A percentile compares a stretch with the other conserved stretches of the same genome.
Conservation (phyloP, 2,797 vertebrate species). For the Morelia viridis region DNA sequence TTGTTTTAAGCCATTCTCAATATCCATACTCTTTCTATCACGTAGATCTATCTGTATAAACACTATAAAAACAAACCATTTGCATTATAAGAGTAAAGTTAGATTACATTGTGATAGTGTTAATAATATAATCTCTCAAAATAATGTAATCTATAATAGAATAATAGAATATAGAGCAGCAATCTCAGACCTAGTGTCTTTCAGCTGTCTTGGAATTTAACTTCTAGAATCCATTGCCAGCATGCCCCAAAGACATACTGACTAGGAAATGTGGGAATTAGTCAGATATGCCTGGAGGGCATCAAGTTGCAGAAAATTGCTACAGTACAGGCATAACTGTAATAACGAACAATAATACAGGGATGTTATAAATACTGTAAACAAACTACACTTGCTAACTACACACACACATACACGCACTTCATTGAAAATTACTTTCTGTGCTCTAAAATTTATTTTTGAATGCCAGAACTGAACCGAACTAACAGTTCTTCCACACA, state of each 20-base stretch:
- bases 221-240: not conserved
- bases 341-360: not conserved
- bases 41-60: not conserved
- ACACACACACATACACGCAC: not conserved
- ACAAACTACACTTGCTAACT: not conserved
- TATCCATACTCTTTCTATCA: not conserved
- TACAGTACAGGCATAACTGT: not conserved
- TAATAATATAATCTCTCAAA: not conserved
- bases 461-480: not conserved
- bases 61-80: not conserved
- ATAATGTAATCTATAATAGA: not conserved
- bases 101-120: not conserved
- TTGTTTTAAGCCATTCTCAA: not conserved
- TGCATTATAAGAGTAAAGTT: not conserved
- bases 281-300: not conserved
- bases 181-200: not conserved
- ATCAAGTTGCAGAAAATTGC: not conserved
- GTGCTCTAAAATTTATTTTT: not conserved
- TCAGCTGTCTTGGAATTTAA: not conserved
- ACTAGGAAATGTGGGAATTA: not conserved
- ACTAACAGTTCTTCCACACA: not conserved
- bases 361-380: not conserved
- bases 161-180: not conserved
- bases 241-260: not conserved
- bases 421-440: not conserved